phyloP scores from a whole-genome alignment of 2,888 invertebrate species.

The Dryomyza anilis region DNA sequence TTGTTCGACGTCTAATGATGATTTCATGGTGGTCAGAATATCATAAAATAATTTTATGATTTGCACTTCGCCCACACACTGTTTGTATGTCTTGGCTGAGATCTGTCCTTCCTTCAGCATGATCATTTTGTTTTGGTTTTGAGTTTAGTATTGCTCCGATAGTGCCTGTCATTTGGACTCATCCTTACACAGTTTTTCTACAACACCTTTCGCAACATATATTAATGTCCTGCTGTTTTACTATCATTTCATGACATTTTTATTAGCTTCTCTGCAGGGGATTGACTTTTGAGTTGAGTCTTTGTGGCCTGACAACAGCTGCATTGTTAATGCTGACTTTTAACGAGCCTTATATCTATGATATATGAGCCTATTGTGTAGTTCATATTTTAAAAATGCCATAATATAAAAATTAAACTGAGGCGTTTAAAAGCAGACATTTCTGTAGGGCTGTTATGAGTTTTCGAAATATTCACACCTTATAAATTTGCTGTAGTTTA shows the following conservation, averaged over 20 bases:
- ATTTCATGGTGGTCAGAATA: slow-evolving; percentile 61
- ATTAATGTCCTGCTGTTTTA: slow-evolving; percentile 46
- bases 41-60: slow-evolving; percentile 55
- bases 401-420: too few relatives aligned
- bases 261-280: slow-evolving; percentile 46
- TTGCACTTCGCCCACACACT: slow-evolving; percentile 35
- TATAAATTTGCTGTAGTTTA: too few relatives aligned
- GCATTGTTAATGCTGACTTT: slow-evolving; percentile 16
- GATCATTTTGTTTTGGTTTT: slow-evolving; percentile 23
- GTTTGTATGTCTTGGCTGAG: slow-evolving; percentile 42
- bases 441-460: too few relatives aligned
- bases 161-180: background rate
- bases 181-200: too few relatives aligned
- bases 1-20: slow-evolving; percentile 48
- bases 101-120: slow-evolving; percentile 24
- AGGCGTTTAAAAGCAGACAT: too few relatives aligned
- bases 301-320: slow-evolving; percentile 18
- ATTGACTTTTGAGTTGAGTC: background rate
- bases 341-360: slow-evolving; percentile 4
- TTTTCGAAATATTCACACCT: too few relatives aligned
- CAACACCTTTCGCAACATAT: too few relatives aligned
- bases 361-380: background rate
- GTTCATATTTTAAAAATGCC: too few relatives aligned
- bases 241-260: slow-evolving; percentile 52
- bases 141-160: background rate